These are phyloP conservation scores for Epicauta chinensis DNA, from an alignment of 1,140 invertebrate genomes.

Conservation along the genomic window DNA sequence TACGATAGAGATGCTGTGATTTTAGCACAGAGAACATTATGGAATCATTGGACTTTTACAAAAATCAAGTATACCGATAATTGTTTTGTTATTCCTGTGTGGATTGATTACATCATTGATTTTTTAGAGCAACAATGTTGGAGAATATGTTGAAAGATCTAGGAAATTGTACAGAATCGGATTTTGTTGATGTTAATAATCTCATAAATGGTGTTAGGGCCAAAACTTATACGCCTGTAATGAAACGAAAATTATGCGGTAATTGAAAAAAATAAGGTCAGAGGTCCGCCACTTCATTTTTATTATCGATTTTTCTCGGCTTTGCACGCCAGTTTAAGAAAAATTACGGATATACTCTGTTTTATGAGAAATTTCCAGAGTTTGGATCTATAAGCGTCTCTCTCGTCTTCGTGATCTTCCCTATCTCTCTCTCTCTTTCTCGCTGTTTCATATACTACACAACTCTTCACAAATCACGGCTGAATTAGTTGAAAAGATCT, in stretches of 20 bases:
- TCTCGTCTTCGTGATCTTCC: too few species aligned
- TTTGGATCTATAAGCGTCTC: too few species aligned
- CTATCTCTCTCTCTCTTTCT: too few species aligned
- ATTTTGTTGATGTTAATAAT: conserved; percentile 48
- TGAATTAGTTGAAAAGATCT: too few species aligned
- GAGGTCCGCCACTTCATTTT: too few species aligned
- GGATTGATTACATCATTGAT: conserved; percentile 15
- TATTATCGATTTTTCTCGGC: too few species aligned
- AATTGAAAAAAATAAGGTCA: too few species aligned
- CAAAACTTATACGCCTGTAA: conserved; percentile 64
- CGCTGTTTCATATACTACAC: too few species aligned
- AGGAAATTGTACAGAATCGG: conserved; percentile 25
- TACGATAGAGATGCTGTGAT: conserved; percentile 55
- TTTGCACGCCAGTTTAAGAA: too few species aligned
- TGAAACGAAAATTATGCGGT: conserved; percentile 70
- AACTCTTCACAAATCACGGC: too few species aligned
- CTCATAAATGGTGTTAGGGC: conserved; percentile 63
- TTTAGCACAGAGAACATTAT: conserved; percentile 58
- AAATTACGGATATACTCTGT: too few species aligned
- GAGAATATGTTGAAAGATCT: conserved; percentile 59
- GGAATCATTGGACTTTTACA: conserved; percentile 66
- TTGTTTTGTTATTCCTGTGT: conserved; percentile 22
- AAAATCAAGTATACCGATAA: conserved; percentile 70
- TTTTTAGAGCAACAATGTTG: conserved; percentile 65
- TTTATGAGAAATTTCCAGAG: too few species aligned